These are phyloP conservation scores for Agapornis roseicollis DNA, from an alignment of 2,113 vertebrate genomes.

Conservation along the genomic window DNA sequence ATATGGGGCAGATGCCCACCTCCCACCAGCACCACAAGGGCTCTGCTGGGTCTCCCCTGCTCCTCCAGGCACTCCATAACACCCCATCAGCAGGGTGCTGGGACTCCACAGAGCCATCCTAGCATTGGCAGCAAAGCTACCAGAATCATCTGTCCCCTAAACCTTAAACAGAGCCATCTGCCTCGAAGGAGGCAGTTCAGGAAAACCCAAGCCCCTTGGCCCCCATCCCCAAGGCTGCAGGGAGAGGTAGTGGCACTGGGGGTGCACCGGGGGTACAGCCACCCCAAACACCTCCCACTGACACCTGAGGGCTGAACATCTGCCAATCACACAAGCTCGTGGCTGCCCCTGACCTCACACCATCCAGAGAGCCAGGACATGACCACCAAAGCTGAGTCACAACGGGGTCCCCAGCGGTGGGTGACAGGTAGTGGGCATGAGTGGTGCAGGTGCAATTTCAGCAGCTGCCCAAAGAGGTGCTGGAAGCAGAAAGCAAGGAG, in stretches of 20 bases:
- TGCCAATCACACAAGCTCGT: rapidly evolving
- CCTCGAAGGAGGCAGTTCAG: neutral
- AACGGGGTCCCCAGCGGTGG: neutral
- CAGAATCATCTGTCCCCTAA: neutral
- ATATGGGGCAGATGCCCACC: too few species aligned
- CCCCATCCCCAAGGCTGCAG: neutral
- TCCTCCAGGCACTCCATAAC: neutral
- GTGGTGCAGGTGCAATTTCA: rapidly evolving
- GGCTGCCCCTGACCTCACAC: rapidly evolving
- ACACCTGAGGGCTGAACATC: neutral
- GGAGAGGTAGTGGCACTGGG: neutral
- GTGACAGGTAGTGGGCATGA: rapidly evolving
- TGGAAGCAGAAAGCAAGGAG: neutral
- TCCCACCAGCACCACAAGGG: neutral
- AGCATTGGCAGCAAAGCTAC: rapidly evolving
- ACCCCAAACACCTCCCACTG: neutral
- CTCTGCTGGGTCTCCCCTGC: neutral
- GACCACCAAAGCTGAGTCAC: neutral
- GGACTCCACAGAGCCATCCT: rapidly evolving
- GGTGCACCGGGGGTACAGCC: neutral
- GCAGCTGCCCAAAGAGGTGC: neutral
- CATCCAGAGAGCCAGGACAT: rapidly evolving
- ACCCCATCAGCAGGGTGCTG: rapidly evolving
- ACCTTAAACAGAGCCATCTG: neutral
- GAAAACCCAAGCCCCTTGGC: neutral